Evolutionary conservation across 2,113 vertebrate species (phyloP).

Genomic region (Elaphurus davidianus): DNA sequence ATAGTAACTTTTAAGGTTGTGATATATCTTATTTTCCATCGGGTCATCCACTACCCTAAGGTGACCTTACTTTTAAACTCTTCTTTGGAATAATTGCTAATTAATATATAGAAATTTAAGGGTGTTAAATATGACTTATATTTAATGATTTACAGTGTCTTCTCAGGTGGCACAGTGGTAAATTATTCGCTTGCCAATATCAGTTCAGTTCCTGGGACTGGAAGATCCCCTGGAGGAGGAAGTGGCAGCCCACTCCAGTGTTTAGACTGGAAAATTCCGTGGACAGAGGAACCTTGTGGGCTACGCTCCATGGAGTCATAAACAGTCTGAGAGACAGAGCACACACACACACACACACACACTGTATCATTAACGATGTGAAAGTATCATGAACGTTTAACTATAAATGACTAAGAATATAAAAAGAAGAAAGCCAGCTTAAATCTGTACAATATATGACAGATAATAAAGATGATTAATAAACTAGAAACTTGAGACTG

Average conservation of each 20-base stretch:
- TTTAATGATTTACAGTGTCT: constrained; percentile 16
- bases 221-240: not conserved
- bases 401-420: not conserved
- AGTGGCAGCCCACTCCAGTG: not conserved
- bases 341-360: not conserved
- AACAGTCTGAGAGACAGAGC: not conserved
- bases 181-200: not conserved
- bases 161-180: not conserved
- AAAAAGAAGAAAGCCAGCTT: not conserved
- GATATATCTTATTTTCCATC: not conserved
- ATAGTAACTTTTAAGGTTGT: not conserved
- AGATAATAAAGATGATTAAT: not conserved
- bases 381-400: not conserved
- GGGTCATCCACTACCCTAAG: accelerated
- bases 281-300: not conserved
- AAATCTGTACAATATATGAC: not conserved
- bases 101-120: not conserved
- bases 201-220: not conserved
- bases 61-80: not conserved
- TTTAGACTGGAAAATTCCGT: not conserved
- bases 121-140: not conserved
- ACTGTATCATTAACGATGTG: not conserved
- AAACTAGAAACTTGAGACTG: not conserved
- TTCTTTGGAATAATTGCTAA: not conserved
- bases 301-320: not conserved